Conservation (phyloP, 1,140 invertebrate species). For the Zophobas atratus region DNA sequence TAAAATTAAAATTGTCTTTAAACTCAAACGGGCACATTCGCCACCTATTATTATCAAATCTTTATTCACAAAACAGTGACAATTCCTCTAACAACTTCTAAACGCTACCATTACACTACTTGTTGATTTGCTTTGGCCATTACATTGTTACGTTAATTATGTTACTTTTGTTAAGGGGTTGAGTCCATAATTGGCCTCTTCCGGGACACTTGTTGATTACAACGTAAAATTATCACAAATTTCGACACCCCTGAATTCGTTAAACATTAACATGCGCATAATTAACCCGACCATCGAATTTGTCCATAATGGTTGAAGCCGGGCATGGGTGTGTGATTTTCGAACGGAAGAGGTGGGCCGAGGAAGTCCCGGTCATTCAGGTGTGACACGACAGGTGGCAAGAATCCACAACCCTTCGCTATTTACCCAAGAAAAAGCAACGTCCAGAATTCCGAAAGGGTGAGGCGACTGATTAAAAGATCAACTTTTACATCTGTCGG, state of each 20-base stretch:
- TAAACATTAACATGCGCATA: slow-evolving; percentile 3
- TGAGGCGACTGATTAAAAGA: too few relatives aligned
- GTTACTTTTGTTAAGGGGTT: slow-evolving; percentile 31
- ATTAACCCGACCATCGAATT: not conserved
- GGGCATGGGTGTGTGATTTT: slow-evolving; percentile 1
- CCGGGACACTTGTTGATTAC: slow-evolving; percentile 30
- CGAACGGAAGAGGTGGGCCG: slow-evolving; percentile 14
- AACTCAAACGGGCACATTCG: too few relatives aligned
- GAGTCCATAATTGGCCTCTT: slow-evolving; percentile 22
- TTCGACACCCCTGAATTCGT: slow-evolving; percentile 9
- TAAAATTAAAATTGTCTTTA: too few relatives aligned
- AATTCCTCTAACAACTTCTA: not conserved
- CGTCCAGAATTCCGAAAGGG: too few relatives aligned
- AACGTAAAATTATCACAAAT: slow-evolving; percentile 22
- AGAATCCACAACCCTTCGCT: not conserved
- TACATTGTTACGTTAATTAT: slow-evolving; percentile 29
- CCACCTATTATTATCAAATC: too few relatives aligned
- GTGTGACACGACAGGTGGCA: slow-evolving; percentile 21
- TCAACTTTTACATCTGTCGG: too few relatives aligned
- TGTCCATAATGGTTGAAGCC: not conserved
- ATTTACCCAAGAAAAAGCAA: too few relatives aligned
- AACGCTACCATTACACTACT: not conserved
- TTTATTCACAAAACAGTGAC: not conserved
- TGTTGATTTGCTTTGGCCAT: slow-evolving; percentile 14
- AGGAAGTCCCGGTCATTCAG: slow-evolving; percentile 17